A percentile compares a stretch with the other conserved stretches of the same genome.
Evolutionary conservation across 2,113 vertebrate species (phyloP).

Genomic region (Platycercus adscitus): DNA sequence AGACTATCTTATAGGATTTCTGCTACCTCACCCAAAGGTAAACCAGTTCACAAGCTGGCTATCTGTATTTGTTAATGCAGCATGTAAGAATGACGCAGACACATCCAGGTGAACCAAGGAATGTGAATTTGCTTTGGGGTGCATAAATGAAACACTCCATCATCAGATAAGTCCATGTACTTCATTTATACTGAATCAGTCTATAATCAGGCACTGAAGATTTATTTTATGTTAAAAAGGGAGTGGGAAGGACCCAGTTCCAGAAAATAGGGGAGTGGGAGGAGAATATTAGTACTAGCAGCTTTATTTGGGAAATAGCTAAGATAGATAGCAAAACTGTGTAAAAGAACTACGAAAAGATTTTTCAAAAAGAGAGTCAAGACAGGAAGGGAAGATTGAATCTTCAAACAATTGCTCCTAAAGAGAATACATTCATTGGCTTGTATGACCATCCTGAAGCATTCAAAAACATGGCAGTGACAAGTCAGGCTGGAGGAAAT

Average conservation of each 20-base stretch:
- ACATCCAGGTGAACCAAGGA: not conserved
- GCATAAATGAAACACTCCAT: not conserved
- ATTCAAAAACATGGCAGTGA: not conserved
- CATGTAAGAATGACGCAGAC: not conserved
- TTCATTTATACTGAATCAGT: not conserved
- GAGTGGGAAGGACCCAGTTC: not conserved
- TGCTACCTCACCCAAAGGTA: not conserved
- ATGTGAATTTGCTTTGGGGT: not conserved
- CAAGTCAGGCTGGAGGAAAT: not conserved
- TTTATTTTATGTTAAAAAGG: not conserved
- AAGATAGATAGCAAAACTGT: not conserved
- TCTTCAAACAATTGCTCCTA: not conserved
- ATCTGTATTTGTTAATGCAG: accelerated
- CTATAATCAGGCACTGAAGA: not conserved
- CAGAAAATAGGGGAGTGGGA: not conserved
- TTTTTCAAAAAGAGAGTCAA: not conserved
- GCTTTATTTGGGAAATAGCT: not conserved
- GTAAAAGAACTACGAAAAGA: not conserved
- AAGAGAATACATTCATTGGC: not conserved
- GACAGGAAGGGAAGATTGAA: not conserved
- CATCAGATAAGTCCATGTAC: not conserved
- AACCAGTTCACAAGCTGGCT: not conserved
- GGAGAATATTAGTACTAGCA: not conserved
- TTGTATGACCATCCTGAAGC: not conserved
- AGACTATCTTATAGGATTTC: not conserved